phyloP scores from a whole-genome alignment of 2,888 invertebrate genomes.

The Megalurothrips usitatus region DNA sequence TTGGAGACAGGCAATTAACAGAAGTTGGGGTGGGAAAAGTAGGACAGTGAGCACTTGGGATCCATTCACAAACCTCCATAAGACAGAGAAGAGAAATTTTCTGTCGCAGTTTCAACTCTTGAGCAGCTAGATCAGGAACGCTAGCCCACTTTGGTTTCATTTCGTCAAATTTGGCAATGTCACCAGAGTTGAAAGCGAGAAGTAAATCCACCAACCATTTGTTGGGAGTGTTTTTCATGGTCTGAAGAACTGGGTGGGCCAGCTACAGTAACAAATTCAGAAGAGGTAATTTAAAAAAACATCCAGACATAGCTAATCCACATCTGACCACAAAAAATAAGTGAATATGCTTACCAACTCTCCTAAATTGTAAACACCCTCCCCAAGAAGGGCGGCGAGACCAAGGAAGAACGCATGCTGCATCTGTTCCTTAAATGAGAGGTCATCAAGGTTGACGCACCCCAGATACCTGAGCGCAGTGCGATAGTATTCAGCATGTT shows the following conservation, averaged over 20 bases:
- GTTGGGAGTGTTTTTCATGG: conserved; percentile 72
- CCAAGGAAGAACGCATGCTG: conserved; percentile 87
- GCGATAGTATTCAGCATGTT: conserved; percentile 92
- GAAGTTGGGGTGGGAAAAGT: not conserved
- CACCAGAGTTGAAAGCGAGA: conserved; percentile 79
- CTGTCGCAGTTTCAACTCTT: conserved; percentile 75
- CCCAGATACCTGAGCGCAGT: conserved; percentile 80
- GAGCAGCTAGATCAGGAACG: conserved; percentile 76
- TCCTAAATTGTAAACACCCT: conserved; percentile 94
- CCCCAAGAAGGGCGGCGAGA: conserved; percentile 88
- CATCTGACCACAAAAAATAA: not conserved
- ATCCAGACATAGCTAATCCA: conserved; percentile 16
- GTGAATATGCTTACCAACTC: conserved; percentile 63
- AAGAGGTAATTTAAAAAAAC: conserved; percentile 20
- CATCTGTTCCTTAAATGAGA: conserved; percentile 61
- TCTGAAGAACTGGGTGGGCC: conserved; percentile 88
- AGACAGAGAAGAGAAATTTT: conserved; percentile 94
- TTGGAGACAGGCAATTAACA: not conserved
- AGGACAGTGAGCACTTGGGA: not conserved
- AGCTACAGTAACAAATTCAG: conserved; percentile 53
- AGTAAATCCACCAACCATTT: conserved; percentile 85
- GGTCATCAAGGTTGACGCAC: conserved; percentile 64
- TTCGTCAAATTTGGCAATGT: conserved; percentile 68
- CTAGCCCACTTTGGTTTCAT: conserved; percentile 70
- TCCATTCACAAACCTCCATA: conserved; percentile 68